These are phyloP conservation scores for Synergus umbraculus DNA, from an alignment of 2,888 invertebrate species.

Conservation along the genomic window DNA sequence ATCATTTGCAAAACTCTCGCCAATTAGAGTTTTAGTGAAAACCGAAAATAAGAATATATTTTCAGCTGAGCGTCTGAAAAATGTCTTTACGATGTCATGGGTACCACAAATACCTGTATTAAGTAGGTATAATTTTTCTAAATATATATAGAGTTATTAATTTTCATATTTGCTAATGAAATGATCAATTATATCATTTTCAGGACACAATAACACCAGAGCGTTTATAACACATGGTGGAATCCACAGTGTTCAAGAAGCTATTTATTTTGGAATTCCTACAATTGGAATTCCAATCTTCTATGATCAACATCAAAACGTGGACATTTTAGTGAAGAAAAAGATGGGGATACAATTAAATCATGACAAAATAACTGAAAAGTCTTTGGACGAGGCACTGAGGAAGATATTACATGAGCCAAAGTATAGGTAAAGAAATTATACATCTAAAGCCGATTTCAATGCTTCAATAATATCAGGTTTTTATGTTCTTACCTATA, in stretches of 20 bases:
- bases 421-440: slow-evolving; percentile 55
- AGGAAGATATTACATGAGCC: slow-evolving; percentile 60
- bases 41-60: slow-evolving; percentile 59
- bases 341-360: slow-evolving; percentile 60
- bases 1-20: slow-evolving; percentile 66
- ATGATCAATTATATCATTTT: not conserved
- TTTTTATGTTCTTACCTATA: not conserved
- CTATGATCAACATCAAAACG: slow-evolving; percentile 60
- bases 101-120: slow-evolving; percentile 66
- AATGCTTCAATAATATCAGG: not conserved
- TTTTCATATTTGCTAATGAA: not conserved
- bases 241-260: slow-evolving; percentile 63
- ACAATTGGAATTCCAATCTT: slow-evolving; percentile 64
- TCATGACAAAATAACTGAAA: slow-evolving; percentile 56
- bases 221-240: slow-evolving; percentile 70
- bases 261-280: slow-evolving; percentile 59
- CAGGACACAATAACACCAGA: slow-evolving; percentile 62
- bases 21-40: slow-evolving; percentile 67
- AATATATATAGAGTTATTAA: not conserved
- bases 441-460: not conserved
- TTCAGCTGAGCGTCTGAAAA: slow-evolving; percentile 63
- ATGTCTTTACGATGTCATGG: slow-evolving; percentile 68
- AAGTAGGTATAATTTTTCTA: slow-evolving; percentile 52
- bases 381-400: slow-evolving; percentile 59
- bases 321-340: slow-evolving; percentile 60